A percentile compares a stretch with the other conserved stretches of the same genome.
Conservation (phyloP, 1,140 invertebrate genomes). For the Listronotus oregonensis region DNA sequence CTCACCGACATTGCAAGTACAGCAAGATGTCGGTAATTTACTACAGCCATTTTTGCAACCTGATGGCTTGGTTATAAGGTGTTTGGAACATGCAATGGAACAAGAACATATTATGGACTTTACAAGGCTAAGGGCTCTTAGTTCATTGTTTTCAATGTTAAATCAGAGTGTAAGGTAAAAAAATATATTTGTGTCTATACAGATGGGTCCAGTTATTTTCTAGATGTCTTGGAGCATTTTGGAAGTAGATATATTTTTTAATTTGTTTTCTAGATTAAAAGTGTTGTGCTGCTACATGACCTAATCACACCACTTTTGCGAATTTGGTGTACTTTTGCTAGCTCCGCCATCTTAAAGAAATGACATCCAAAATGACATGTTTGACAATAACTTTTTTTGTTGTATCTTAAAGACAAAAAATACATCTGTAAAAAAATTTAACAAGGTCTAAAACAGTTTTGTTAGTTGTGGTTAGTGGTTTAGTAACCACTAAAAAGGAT, state of each 20-base stretch:
- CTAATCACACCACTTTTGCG: too few relatives aligned
- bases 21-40: constrained; percentile 86
- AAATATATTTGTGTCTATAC: not conserved
- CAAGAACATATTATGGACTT: constrained; percentile 99
- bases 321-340: too few relatives aligned
- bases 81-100: constrained; percentile 86
- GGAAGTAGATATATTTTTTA: not conserved
- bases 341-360: not conserved
- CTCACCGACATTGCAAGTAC: constrained; percentile 82
- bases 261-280: not conserved
- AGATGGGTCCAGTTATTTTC: too few relatives aligned
- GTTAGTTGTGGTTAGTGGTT: too few relatives aligned
- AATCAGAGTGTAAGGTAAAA: constrained; percentile 82
- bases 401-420: too few relatives aligned
- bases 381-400: not conserved
- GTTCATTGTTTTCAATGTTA: constrained; percentile 96
- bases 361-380: not conserved
- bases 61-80: constrained; percentile 91
- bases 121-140: constrained; percentile 89
- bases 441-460: too few relatives aligned
- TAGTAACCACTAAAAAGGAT: too few relatives aligned
- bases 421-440: too few relatives aligned
- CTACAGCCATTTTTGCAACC: constrained; percentile 85
- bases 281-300: too few relatives aligned
- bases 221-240: not conserved